Percentiles rank a stretch among this genome's conserved stretches.
phyloP scores from a whole-genome alignment of 2,888 invertebrate species.

The Drosophila tanythrix region DNA sequence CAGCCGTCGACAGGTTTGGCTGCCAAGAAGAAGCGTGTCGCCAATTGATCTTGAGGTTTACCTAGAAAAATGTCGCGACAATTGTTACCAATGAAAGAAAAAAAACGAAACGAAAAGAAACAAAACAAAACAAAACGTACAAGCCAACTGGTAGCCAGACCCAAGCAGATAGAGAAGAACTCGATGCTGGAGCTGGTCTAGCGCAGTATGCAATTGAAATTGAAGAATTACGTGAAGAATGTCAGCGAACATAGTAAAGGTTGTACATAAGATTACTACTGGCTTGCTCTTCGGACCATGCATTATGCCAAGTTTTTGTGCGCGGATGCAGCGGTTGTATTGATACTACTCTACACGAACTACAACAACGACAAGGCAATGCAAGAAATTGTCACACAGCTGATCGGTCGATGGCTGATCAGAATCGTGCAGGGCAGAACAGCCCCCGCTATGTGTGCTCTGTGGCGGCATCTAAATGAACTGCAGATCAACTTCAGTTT shows the following conservation, averaged over 20 bases:
- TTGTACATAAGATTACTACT: constrained; percentile 61
- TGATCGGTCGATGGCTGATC: constrained; percentile 58
- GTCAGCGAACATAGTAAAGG: constrained; percentile 78
- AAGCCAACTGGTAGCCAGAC: constrained; percentile 31
- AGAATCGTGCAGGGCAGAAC: constrained; percentile 49
- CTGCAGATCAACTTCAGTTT: constrained; percentile 76
- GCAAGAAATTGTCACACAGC: constrained; percentile 74
- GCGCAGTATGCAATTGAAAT: constrained; percentile 83
- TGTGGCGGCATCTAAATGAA: constrained; percentile 81
- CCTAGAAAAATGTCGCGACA: constrained; percentile 84
- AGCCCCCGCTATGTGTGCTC: constrained; percentile 63
- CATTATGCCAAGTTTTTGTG: constrained; percentile 60
- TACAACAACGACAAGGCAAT: background rate
- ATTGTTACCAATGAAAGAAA: constrained; percentile 60
- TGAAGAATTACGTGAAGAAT: constrained; percentile 84
- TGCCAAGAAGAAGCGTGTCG: constrained; percentile 83
- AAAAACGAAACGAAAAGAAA: constrained; percentile 31
- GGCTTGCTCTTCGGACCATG: constrained; percentile 36
- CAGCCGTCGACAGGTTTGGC: constrained; percentile 65
- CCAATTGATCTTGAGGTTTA: constrained; percentile 84
- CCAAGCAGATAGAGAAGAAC: constrained; percentile 30
- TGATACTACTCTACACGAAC: constrained; percentile 7
- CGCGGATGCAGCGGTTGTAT: constrained; percentile 16
- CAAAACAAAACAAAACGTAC: constrained; percentile 17
- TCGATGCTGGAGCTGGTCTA: constrained; percentile 53